These are phyloP conservation scores for Teleiodes luculella DNA, from an alignment of 2,888 invertebrate species.

Conservation along the genomic window DNA sequence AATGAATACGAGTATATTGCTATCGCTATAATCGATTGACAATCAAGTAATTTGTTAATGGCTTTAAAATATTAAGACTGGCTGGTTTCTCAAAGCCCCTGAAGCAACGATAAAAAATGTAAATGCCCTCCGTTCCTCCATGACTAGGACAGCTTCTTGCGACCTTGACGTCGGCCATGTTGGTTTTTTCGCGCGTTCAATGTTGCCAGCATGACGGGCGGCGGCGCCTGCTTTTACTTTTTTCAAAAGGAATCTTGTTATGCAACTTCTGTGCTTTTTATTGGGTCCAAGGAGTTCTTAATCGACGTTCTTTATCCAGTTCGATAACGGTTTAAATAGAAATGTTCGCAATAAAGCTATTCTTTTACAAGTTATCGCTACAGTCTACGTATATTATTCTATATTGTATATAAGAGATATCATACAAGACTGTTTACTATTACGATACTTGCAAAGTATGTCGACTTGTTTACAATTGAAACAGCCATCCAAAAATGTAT, in stretches of 20 bases:
- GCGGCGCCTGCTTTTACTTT: constrained; percentile 52
- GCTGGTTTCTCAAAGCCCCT: constrained; percentile 44
- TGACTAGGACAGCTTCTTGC: constrained; percentile 75
- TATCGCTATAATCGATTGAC: constrained; percentile 20
- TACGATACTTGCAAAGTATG: too few relatives aligned
- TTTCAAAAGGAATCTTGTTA: constrained; percentile 59
- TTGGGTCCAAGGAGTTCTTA: constrained; percentile 4
- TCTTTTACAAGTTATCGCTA: too few relatives aligned
- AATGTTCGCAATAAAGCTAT: too few relatives aligned
- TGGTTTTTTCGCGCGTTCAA: constrained; percentile 72
- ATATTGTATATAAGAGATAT: too few relatives aligned
- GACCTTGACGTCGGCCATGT: constrained; percentile 73
- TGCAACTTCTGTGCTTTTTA: constrained; percentile 48
- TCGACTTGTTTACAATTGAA: too few relatives aligned
- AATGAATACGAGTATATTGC: constrained; percentile 27
- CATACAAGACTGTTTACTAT: too few relatives aligned
- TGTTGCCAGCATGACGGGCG: constrained; percentile 66
- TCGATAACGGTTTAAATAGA: constrained; percentile 5
- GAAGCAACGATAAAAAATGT: constrained; percentile 63
- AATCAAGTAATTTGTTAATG: constrained; percentile 14
- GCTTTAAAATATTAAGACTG: constrained; percentile 38
- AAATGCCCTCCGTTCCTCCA: constrained; percentile 70
- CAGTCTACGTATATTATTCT: too few relatives aligned
- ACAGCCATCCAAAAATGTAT: too few relatives aligned
- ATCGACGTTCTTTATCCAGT: background rate